Base-by-base conservation (phyloP, 2,113 vertebrate genomes). In the Saimiri boliviensis region DNA sequence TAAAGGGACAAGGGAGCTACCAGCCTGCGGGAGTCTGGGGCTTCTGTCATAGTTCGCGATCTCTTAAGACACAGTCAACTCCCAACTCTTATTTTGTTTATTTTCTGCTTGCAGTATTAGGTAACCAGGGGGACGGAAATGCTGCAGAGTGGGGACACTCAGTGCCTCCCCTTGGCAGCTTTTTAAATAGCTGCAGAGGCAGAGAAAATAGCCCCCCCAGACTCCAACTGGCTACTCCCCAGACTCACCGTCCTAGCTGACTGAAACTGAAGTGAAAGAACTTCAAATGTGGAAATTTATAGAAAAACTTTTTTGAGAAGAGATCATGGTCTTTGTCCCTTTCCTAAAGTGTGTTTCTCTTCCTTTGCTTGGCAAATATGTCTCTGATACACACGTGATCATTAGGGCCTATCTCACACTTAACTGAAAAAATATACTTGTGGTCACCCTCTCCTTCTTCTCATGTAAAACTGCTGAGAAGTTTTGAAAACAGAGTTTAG, bases 401-500 rank as follows among this genome's bases (percentile, higher is more conserved):
- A 79, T 88, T 58, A 79, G 83, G 87, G 19, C 60, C n/a, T 45
- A 86, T 37, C 58, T 93, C 89, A 93, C 84, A 80, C 84, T 88
- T 96, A 92, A 86, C 88, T 93, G 92, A 93, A 68, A 70, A 96
- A 54, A 70, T 94, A 79, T 84, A 91, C 12, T 76, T 93, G 89
- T 77, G 89, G 92, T 95, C 84, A 68, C 71, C 96, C 23, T 91
- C 45, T 96, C 77, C 90, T 84, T 79, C 19, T 82, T 86, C 90
- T 86, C 93, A 81, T 79, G 86, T 95, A 81, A 86, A 91, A 82
- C 76, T 95, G 95, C 95, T 96, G 95, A 97, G 96, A 93, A 76
- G 90, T 97, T 96, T 40, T 97, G 94, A 96, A 95, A 95, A 91
- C 42, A 86, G 89, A 87, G 86, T 86, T n/a, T 84, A 96, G 89